Conservation (phyloP, 2,888 invertebrate genomes). For the Acholoe squamosa region DNA sequence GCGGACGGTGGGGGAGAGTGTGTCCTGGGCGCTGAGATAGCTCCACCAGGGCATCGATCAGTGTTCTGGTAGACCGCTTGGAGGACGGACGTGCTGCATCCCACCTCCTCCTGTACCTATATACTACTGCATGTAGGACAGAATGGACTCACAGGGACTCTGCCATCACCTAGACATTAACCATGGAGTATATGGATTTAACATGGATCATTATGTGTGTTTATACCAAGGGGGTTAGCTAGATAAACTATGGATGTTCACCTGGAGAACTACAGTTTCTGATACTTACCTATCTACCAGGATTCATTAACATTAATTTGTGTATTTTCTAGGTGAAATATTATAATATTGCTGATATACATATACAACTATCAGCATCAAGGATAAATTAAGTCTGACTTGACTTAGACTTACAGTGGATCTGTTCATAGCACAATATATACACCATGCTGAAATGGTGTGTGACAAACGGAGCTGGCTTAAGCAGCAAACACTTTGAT, state of each 20-base stretch:
- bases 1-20: neutral
- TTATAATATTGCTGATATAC: no score
- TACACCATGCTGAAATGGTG: slow-evolving; percentile 34
- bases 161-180: neutral
- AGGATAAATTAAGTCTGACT: no score
- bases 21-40: neutral
- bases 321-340: no score
- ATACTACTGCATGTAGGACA: neutral
- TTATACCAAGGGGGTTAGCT: no score
- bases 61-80: neutral
- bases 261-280: no score
- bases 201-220: neutral
- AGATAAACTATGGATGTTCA: no score
- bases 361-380: no score
- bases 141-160: neutral
- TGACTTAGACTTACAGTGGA: neutral
- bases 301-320: no score
- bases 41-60: slow-evolving; percentile 21
- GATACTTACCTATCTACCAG: no score
- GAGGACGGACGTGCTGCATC: neutral
- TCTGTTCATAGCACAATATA: neutral
- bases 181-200: neutral
- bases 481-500: neutral
- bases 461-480: neutral
- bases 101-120: no score